Percentiles rank a stretch among this genome's conserved stretches.
Conservation (phyloP, 2,113 vertebrate species). For the Pandion haliaetus region DNA sequence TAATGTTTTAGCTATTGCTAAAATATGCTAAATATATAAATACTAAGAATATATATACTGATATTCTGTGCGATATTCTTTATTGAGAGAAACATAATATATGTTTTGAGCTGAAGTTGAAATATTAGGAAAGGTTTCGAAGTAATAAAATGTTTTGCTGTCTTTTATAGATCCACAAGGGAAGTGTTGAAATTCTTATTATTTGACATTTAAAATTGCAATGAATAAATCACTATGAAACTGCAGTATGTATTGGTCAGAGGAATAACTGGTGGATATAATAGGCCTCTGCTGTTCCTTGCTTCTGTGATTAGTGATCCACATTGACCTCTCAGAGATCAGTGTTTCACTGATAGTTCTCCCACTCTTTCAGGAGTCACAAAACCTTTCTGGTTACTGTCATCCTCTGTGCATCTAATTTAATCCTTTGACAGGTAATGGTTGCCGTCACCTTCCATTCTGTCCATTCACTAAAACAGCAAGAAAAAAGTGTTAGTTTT, state of each 20-base stretch:
- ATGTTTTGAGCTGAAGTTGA: neutral
- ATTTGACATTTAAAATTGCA: neutral
- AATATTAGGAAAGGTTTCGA: neutral
- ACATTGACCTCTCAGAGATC: neutral
- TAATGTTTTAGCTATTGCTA: neutral
- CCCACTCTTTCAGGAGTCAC: neutral
- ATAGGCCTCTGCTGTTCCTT: neutral
- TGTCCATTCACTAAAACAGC: neutral
- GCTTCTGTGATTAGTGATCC: neutral
- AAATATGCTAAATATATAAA: neutral
- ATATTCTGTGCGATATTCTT: neutral
- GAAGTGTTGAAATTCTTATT: neutral
- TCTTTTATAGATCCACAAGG: neutral
- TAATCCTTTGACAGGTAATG: neutral
- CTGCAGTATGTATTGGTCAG: neutral
- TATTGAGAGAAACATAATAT: neutral
- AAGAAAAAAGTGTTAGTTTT: neutral
- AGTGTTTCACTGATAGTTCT: neutral
- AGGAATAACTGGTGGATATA: neutral
- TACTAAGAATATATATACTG: neutral
- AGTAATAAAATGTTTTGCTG: neutral
- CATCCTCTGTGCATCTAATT: neutral
- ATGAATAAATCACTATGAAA: neutral
- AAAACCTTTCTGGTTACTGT: neutral
- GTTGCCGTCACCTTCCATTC: neutral